Evolutionary conservation across 2,797 vertebrate species (phyloP).

Genomic region (Lophotriccus pileatus): DNA sequence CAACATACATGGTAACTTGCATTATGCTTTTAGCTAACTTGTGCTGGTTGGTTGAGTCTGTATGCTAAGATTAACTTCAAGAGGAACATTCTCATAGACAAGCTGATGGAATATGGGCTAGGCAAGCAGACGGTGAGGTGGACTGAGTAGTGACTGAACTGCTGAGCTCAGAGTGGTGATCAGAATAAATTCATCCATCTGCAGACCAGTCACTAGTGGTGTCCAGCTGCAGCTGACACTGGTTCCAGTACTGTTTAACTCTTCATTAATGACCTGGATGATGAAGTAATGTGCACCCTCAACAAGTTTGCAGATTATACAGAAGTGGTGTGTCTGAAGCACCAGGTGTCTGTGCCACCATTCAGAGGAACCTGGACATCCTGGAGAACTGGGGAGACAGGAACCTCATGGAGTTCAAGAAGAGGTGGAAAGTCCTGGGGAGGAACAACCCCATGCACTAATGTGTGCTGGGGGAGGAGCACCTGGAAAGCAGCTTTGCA

Average conservation of each 20-base stretch:
- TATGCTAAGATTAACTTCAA: background rate
- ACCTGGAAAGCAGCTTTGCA: background rate
- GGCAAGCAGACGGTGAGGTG: background rate
- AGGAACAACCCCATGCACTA: background rate
- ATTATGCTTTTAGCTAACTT: background rate
- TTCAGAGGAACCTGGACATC: background rate
- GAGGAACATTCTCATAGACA: background rate
- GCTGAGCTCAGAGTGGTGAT: background rate
- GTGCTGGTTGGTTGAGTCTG: background rate
- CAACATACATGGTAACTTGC: background rate
- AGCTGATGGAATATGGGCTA: background rate
- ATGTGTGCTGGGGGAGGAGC: background rate
- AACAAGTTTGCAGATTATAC: background rate
- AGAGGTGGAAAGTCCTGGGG: background rate
- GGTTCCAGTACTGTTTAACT: background rate
- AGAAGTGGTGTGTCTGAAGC: background rate
- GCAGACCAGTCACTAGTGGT: background rate
- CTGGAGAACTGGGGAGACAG: background rate
- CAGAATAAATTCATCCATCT: background rate
- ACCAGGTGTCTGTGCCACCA: background rate
- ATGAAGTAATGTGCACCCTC: background rate
- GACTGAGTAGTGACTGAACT: background rate
- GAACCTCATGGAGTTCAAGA: background rate
- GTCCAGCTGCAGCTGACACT: background rate
- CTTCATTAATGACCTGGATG: background rate